These are phyloP conservation scores for Nipponacmea schrenckii DNA, from an alignment of 2,888 invertebrate genomes.

Conservation along the genomic window DNA sequence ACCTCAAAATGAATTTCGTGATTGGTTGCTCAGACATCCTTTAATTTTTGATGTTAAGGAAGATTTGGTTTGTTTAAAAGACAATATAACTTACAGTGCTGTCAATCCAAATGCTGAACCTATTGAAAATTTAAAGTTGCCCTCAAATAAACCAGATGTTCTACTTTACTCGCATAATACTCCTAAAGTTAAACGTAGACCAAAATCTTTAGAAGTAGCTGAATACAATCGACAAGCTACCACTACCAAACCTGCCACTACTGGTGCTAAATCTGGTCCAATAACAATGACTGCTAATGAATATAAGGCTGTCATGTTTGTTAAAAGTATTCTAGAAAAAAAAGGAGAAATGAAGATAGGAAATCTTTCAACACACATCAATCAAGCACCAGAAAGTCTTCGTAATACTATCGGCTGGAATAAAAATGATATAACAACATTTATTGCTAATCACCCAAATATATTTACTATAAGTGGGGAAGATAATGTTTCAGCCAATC, in stretches of 20 bases:
- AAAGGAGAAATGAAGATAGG: constrained; percentile 61
- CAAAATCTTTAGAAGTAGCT: constrained; percentile 52
- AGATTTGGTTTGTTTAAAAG: constrained; percentile 64
- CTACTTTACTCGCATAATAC: constrained; percentile 35
- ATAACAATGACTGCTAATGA: constrained; percentile 68
- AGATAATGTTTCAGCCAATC: constrained; percentile 61
- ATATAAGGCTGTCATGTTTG: constrained; percentile 67
- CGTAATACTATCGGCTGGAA: constrained; percentile 66
- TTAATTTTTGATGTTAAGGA: constrained; percentile 67
- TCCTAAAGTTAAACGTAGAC: constrained; percentile 52
- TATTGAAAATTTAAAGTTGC: constrained; percentile 39
- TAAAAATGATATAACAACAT: constrained; percentile 63
- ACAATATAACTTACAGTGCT: constrained; percentile 58
- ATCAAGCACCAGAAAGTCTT: constrained; percentile 63
- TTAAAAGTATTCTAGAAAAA: constrained; percentile 66
- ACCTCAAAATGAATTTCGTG: constrained; percentile 66
- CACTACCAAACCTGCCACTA: constrained; percentile 37
- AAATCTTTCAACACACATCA: constrained; percentile 60
- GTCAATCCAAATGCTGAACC: constrained; percentile 53
- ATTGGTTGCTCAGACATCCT: constrained; percentile 66
- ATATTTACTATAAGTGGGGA: constrained; percentile 64
- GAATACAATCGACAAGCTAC: constrained; percentile 37
- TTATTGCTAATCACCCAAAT: constrained; percentile 61
- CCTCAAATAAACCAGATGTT: constrained; percentile 16
- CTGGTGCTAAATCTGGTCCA: constrained; percentile 54